phyloP scores from a whole-genome alignment of 2,888 invertebrate species.

The Agonum fuliginosum region DNA sequence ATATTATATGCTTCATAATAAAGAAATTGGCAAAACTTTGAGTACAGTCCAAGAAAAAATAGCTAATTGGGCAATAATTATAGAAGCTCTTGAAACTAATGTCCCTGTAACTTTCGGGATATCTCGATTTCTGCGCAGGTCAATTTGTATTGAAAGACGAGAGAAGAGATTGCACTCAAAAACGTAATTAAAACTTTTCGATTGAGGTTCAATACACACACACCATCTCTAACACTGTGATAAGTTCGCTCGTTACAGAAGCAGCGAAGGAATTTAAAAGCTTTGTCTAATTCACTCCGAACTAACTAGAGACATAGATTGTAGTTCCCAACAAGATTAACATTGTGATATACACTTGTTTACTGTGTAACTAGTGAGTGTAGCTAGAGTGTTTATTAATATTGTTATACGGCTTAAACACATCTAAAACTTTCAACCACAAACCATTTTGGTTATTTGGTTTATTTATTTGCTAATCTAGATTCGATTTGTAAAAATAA shows the following conservation, averaged over 20 bases:
- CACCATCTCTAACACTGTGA: too few species aligned
- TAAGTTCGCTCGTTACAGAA: conserved; percentile 30
- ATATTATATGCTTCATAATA: too few species aligned
- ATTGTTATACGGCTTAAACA: not conserved
- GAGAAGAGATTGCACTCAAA: conserved; percentile 55
- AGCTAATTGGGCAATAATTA: too few species aligned
- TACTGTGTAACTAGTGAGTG: not conserved
- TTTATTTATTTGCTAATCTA: too few species aligned
- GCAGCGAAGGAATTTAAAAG: conserved; percentile 30
- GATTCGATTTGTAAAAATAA: not conserved
- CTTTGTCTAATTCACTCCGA: conserved; percentile 23
- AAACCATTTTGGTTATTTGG: too few species aligned
- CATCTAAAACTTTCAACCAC: not conserved
- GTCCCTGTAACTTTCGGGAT: too few species aligned
- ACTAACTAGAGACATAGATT: not conserved
- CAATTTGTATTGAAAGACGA: conserved; percentile 25
- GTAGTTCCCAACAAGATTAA: conserved; percentile 6
- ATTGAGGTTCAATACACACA: conserved; percentile 44
- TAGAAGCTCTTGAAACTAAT: too few species aligned
- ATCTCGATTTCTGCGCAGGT: not conserved
- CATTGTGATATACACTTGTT: conserved; percentile 2
- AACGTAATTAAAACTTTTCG: conserved; percentile 59
- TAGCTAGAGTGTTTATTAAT: not conserved
- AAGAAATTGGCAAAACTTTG: not conserved
- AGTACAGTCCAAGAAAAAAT: not conserved